Percentiles rank a stretch among this genome's conserved stretches.
These are phyloP conservation scores for Macquaria ambigua DNA, from an alignment of 2,113 vertebrate genomes.

Conservation along the genomic window DNA sequence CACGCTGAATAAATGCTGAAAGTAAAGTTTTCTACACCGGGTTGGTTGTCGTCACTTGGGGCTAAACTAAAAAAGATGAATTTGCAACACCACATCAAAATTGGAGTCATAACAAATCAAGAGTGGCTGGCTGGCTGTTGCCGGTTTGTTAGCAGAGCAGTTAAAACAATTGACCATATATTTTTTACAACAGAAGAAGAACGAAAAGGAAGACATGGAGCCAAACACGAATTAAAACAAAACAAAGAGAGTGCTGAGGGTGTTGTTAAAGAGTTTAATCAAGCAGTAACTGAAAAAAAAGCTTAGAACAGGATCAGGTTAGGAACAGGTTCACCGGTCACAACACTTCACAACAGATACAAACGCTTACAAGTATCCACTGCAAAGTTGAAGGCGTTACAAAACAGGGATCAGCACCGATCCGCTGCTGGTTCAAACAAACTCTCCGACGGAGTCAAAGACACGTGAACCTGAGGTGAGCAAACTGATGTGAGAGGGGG, in stretches of 20 bases:
- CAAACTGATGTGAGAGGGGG: conserved; percentile 34
- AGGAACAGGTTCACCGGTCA: conserved; percentile 69
- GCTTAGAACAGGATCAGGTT: conserved; percentile 74
- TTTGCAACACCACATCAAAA: background rate
- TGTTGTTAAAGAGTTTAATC: conserved; percentile 85
- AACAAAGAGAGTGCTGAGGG: conserved; percentile 41
- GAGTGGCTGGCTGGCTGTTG: background rate
- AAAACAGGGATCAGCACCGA: conserved; percentile 36
- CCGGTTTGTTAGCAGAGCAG: conserved; percentile 48
- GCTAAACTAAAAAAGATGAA: background rate
- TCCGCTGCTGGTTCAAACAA: conserved; percentile 35
- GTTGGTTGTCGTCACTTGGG: background rate
- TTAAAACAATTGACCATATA: conserved; percentile 14
- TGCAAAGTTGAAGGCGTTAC: conserved; percentile 57
- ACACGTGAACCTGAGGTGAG: conserved; percentile 75
- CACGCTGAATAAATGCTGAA: background rate
- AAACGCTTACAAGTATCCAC: conserved; percentile 61
- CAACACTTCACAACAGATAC: conserved; percentile 58
- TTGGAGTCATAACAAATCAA: background rate
- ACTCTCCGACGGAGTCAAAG: conserved; percentile 48
- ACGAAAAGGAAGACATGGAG: conserved; percentile 18
- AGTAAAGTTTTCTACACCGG: background rate
- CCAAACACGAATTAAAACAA: conserved; percentile 47
- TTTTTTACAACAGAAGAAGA: conserved; percentile 12
- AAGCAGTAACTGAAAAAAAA: conserved; percentile 74